Conservation (phyloP, 2,888 invertebrate species). For the Lamproptera curius region DNA sequence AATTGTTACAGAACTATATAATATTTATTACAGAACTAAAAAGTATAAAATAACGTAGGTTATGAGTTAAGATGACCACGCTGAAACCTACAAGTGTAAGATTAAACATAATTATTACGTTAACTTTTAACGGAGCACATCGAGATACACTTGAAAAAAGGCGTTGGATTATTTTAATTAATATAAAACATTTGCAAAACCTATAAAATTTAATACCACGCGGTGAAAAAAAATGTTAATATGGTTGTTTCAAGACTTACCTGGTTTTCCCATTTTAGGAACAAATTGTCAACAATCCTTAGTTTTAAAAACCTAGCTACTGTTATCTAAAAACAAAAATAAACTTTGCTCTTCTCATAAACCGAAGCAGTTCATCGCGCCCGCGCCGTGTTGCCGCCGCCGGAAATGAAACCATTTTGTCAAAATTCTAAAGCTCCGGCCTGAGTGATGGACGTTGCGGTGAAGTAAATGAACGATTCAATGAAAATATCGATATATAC, state of each 20-base stretch:
- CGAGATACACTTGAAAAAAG: too few relatives aligned
- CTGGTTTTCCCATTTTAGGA: constrained; percentile 61
- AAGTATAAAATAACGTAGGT: too few relatives aligned
- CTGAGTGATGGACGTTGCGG: constrained; percentile 5
- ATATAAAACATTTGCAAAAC: too few relatives aligned
- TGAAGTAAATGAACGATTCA: neutral
- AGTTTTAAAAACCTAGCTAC: constrained; percentile 1
- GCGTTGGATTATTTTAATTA: too few relatives aligned
- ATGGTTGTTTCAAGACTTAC: too few relatives aligned
- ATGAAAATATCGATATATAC: neutral
- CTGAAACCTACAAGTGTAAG: too few relatives aligned
- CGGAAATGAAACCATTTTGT: constrained; percentile 61
- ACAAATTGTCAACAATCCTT: constrained; percentile 13
- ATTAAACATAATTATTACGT: too few relatives aligned
- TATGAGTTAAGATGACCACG: too few relatives aligned
- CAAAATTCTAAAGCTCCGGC: constrained; percentile 2
- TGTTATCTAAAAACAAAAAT: constrained; percentile 55
- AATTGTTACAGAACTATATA: too few relatives aligned
- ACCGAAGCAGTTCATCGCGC: constrained; percentile 44
- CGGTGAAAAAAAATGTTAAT: constrained; percentile 27
- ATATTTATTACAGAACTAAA: too few relatives aligned
- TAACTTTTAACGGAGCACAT: too few relatives aligned
- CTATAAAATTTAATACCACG: constrained; percentile 30
- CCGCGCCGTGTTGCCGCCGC: constrained; percentile 48
- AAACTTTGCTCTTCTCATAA: constrained; percentile 48